phyloP scores from a whole-genome alignment of 1,140 invertebrate genomes.

The Bathynomus jamesi region DNA sequence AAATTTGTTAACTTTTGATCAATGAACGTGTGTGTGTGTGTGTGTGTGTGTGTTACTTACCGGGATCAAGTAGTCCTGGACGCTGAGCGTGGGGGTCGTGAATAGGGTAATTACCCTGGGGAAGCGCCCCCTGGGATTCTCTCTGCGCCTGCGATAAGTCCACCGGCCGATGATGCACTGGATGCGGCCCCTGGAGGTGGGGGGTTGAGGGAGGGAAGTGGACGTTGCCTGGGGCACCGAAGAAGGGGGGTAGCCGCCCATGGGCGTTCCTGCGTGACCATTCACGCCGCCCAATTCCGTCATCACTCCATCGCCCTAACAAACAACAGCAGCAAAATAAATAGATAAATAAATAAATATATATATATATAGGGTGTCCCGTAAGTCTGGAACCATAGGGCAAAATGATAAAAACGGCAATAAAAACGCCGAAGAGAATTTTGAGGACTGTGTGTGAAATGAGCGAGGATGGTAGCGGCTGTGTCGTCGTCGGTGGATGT shows the following conservation, averaged over 20 bases:
- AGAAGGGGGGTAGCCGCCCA: slow-evolving; percentile 25
- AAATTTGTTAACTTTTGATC: too few relatives aligned
- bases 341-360: too few relatives aligned
- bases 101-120: not conserved
- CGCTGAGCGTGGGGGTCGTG: not conserved
- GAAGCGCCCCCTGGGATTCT: slow-evolving; percentile 2
- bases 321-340: too few relatives aligned
- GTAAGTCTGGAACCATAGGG: too few relatives aligned
- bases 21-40: too few relatives aligned
- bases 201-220: slow-evolving; percentile 21
- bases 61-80: not conserved
- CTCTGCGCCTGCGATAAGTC: slow-evolving; percentile 25
- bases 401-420: not conserved
- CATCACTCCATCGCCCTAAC: slow-evolving; percentile 17
- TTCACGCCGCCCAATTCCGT: slow-evolving; percentile 25
- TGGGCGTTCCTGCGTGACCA: slow-evolving; percentile 22
- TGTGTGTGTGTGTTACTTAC: too few relatives aligned
- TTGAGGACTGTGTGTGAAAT: too few relatives aligned
- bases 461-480: too few relatives aligned
- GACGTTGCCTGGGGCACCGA: slow-evolving; percentile 19
- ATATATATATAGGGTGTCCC: too few relatives aligned
- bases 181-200: slow-evolving; percentile 18
- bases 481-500: too few relatives aligned
- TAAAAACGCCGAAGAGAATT: too few relatives aligned
- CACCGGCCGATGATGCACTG: slow-evolving; percentile 20